Conservation (phyloP, 1,140 invertebrate species). For the Pentalonia nigronervosa region DNA sequence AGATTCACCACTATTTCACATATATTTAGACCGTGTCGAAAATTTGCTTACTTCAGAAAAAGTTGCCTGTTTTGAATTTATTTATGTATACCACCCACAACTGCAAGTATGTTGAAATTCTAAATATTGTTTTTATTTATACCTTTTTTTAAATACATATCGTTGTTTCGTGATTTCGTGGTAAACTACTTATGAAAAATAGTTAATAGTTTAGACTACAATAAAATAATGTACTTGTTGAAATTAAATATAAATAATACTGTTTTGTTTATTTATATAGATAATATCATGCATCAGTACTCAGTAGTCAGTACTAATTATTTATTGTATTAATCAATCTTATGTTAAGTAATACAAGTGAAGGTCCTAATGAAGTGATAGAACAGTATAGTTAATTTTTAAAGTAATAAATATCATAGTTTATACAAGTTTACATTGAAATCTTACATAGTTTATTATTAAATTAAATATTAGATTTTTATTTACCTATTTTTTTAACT, state of each 20-base stretch:
- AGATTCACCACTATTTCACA: neutral
- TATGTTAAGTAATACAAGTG: neutral
- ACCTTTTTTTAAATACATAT: neutral
- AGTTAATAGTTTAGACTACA: neutral
- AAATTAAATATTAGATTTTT: neutral
- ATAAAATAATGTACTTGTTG: neutral
- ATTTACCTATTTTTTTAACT: neutral
- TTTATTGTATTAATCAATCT: neutral
- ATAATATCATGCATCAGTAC: no score
- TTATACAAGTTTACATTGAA: neutral
- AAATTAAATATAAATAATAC: neutral
- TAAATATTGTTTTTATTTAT: neutral
- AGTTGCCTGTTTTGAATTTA: neutral
- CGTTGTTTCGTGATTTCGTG: neutral
- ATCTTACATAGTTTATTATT: neutral
- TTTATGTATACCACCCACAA: neutral
- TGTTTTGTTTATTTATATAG: neutral
- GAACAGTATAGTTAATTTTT: neutral
- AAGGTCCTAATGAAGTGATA: no score
- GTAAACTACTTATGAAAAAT: neutral
- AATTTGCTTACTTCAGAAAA: neutral
- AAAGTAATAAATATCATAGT: neutral
- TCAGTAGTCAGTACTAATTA: neutral
- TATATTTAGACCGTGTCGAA: slow-evolving; percentile 32
- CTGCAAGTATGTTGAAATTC: neutral